A percentile compares a stretch with the other conserved stretches of the same genome.
These are phyloP conservation scores for Siniperca obscura DNA, from an alignment of 2,797 vertebrate genomes.

Conservation along the genomic window DNA sequence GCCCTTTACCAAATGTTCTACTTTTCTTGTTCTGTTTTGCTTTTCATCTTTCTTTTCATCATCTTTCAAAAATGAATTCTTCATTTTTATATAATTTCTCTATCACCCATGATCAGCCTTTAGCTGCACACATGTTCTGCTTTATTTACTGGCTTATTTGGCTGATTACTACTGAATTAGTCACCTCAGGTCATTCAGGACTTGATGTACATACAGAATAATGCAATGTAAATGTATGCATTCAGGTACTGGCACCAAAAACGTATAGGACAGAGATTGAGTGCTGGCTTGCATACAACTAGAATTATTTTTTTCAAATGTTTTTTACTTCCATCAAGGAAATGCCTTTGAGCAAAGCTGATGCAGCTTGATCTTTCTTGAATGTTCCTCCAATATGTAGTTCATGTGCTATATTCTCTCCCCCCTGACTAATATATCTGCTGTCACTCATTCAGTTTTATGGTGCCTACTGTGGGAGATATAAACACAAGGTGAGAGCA, in stretches of 20 bases:
- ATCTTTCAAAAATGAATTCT: too few relatives aligned
- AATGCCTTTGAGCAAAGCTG: neutral
- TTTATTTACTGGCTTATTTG: too few relatives aligned
- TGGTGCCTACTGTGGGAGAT: neutral
- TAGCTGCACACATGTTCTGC: too few relatives aligned
- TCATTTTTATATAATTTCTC: too few relatives aligned
- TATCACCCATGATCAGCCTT: too few relatives aligned
- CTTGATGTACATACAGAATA: too few relatives aligned
- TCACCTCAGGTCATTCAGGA: too few relatives aligned
- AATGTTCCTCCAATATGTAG: neutral
- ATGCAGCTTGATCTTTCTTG: neutral
- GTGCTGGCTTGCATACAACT: neutral
- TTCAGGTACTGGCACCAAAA: neutral
- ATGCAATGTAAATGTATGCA: too few relatives aligned
- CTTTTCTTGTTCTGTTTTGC: too few relatives aligned
- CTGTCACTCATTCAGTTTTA: slow-evolving; percentile 1
- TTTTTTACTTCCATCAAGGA: neutral
- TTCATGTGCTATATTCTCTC: neutral
- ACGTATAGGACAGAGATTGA: neutral
- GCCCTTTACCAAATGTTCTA: too few relatives aligned
- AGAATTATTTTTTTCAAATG: neutral
- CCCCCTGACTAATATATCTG: neutral
- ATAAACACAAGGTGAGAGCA: neutral
- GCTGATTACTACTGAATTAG: too few relatives aligned
- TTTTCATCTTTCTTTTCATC: too few relatives aligned